phyloP scores from a whole-genome alignment of 1,140 invertebrate genomes.

The Drosophila eugracilis region DNA sequence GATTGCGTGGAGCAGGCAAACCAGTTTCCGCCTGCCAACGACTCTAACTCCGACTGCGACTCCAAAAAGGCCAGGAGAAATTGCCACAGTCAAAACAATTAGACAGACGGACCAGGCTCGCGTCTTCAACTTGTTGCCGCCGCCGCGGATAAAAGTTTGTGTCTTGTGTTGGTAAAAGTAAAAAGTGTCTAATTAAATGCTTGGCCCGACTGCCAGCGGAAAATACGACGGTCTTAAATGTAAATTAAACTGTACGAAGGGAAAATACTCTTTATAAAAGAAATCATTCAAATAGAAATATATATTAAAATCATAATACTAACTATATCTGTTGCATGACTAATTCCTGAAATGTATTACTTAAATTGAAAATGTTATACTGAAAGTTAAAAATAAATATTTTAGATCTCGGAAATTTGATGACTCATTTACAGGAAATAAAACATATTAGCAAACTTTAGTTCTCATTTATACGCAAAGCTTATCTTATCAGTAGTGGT shows the following conservation, averaged over 20 bases:
- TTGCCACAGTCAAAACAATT: conserved; percentile 76
- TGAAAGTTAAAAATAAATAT: no score
- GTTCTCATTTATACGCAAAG: background rate
- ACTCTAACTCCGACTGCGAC: conserved; percentile 9
- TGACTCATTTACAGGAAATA: no score
- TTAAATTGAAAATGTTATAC: no score
- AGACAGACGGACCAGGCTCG: conserved; percentile 42
- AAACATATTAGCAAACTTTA: background rate
- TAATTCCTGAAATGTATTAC: no score
- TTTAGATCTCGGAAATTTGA: no score
- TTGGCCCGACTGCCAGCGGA: conserved; percentile 19
- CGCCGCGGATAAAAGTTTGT: conserved; percentile 24
- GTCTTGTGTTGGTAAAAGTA: conserved; percentile 56
- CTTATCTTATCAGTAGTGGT: background rate
- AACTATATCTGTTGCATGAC: no score
- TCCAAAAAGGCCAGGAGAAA: conserved; percentile 69
- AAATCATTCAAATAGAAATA: no score
- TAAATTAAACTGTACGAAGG: background rate
- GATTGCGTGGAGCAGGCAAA: conserved; percentile 27
- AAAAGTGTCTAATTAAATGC: conserved; percentile 72
- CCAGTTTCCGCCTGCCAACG: conserved; percentile 44
- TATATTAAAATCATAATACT: no score
- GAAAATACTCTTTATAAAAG: background rate
- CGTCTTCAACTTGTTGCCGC: conserved; percentile 64
- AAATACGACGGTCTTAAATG: conserved; percentile 5